Evolutionary conservation across 2,888 invertebrate genomes (phyloP).

Genomic region (Lasioglossum leucozonium): DNA sequence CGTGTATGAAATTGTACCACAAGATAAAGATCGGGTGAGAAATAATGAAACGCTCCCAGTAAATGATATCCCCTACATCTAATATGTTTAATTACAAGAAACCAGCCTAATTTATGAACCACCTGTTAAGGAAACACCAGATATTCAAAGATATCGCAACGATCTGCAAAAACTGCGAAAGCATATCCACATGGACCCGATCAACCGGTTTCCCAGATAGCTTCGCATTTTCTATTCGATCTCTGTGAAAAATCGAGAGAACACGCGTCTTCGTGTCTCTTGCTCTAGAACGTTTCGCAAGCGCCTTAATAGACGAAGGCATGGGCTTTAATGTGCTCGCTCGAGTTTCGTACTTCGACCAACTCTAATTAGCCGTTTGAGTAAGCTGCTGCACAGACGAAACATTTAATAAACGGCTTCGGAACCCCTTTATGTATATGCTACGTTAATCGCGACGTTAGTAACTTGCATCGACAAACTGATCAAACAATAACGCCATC

Average conservation of each 20-base stretch:
- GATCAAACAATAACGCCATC: background rate
- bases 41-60: background rate
- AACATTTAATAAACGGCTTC: background rate
- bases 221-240: background rate
- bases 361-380: background rate
- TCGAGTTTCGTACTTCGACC: background rate
- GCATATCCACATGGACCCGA: conserved; percentile 5
- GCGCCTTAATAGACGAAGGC: too few relatives aligned
- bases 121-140: conserved; percentile 7
- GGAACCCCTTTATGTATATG: background rate
- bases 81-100: background rate
- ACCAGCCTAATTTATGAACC: background rate
- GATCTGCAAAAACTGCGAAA: background rate
- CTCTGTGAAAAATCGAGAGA: background rate
- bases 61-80: background rate
- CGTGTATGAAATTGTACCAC: too few relatives aligned
- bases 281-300: background rate
- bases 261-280: background rate
- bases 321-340: background rate
- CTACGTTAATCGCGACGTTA: background rate
- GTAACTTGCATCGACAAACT: background rate
- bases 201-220: conserved; percentile 16
- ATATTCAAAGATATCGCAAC: background rate
- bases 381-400: background rate
- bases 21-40: background rate